Percentiles rank a stretch among this genome's conserved stretches.
Conservation (phyloP, 2,888 invertebrate species). For the Pammene fasciana region DNA sequence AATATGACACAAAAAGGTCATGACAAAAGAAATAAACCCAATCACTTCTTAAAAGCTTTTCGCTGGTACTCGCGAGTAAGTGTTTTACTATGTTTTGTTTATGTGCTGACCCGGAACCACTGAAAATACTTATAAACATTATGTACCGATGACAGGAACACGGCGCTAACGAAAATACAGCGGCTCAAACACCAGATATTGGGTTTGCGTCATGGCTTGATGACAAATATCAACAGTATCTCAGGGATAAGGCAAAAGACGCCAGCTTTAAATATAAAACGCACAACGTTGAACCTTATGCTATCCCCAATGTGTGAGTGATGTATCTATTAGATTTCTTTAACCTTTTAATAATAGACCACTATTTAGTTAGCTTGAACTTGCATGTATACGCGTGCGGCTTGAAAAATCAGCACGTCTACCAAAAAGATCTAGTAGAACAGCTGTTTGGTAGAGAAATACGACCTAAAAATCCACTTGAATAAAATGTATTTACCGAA, state of each 20-base stretch:
- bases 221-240: conserved; percentile 65
- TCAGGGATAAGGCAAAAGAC: conserved; percentile 49
- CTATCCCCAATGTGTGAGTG: conserved; percentile 13
- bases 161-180: conserved; percentile 4
- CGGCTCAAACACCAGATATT: conserved; percentile 45
- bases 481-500: too few species aligned
- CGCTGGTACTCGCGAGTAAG: conserved; percentile 73
- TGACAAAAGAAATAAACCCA: conserved; percentile 56
- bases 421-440: too few species aligned
- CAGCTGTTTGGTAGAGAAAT: too few species aligned
- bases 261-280: conserved; percentile 1
- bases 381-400: too few species aligned
- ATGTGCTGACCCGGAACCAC: not conserved
- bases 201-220: conserved; percentile 73
- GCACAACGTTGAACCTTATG: not conserved
- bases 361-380: too few species aligned
- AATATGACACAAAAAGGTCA: conserved; percentile 43
- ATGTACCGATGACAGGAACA: conserved; percentile 14
- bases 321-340: not conserved
- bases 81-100: not conserved
- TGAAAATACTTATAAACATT: not conserved
- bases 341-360: too few species aligned
- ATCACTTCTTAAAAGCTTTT: conserved; percentile 73
- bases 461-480: too few species aligned
- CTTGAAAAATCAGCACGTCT: too few species aligned